Evolutionary conservation across 2,113 vertebrate species (phyloP).

Genomic region (Pleuronectes platessa): DNA sequence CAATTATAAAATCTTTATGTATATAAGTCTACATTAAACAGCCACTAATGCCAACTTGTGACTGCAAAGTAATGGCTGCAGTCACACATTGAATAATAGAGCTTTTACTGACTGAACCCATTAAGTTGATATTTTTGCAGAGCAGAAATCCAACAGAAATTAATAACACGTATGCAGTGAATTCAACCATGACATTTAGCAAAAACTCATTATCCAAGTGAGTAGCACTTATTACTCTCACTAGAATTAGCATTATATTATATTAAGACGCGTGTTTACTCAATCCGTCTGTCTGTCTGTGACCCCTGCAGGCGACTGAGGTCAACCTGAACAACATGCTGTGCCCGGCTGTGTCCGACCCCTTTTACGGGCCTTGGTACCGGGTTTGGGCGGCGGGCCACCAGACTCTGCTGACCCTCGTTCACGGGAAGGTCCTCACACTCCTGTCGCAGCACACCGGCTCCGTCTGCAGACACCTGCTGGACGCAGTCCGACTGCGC

Average conservation of each 20-base stretch:
- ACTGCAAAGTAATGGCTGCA: neutral
- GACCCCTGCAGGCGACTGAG: conserved; percentile 87
- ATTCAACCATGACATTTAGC: conserved; percentile 6
- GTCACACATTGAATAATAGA: neutral
- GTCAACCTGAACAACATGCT: conserved; percentile 99
- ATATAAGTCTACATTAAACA: too few relatives aligned
- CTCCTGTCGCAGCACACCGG: conserved; percentile 85
- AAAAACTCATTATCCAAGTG: conserved; percentile 29
- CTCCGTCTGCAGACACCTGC: conserved; percentile 82
- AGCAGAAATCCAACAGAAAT: neutral
- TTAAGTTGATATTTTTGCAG: neutral
- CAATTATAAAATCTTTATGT: too few relatives aligned
- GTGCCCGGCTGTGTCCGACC: conserved; percentile 97
- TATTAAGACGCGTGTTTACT: neutral
- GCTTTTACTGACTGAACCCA: neutral
- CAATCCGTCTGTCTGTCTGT: neutral
- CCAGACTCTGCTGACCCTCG: conserved; percentile 94
- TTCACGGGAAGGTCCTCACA: conserved; percentile 94
- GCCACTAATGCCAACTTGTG: neutral
- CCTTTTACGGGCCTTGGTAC: conserved; percentile 98
- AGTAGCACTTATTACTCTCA: conserved; percentile 5
- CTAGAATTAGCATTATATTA: neutral
- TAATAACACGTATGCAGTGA: neutral
- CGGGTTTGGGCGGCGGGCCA: conserved; percentile 95
- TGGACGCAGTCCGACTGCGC: conserved; percentile 87